A percentile compares a stretch with the other conserved stretches of the same genome.
Evolutionary conservation across 2,797 vertebrate species (phyloP).

Genomic region (Platalea minor): DNA sequence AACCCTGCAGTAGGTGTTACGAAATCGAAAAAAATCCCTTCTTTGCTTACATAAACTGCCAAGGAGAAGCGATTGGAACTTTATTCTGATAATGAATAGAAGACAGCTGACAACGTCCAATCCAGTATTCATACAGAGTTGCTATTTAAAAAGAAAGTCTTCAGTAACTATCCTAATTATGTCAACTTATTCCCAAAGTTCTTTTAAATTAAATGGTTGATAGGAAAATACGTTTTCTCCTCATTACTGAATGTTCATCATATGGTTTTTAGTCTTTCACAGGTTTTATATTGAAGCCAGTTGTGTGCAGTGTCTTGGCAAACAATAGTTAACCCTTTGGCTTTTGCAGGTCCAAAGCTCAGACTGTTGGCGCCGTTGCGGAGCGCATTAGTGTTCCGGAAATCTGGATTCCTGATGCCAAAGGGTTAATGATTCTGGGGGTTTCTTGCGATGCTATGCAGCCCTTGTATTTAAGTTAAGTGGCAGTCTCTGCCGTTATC

Average conservation of each 20-base stretch:
- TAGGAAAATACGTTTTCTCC: neutral
- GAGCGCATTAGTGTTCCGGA: neutral
- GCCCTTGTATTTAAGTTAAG: slow-evolving; percentile 68
- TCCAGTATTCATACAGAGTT: neutral
- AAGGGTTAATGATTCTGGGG: slow-evolving; percentile 52
- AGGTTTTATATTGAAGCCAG: slow-evolving; percentile 12
- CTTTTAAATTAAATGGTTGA: neutral
- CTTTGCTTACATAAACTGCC: slow-evolving; percentile 3
- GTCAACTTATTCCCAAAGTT: neutral
- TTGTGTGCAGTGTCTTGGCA: slow-evolving; percentile 25
- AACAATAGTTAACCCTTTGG: neutral
- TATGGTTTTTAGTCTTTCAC: neutral
- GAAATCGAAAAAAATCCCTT: neutral
- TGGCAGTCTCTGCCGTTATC: slow-evolving; percentile 39
- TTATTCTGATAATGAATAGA: neutral
- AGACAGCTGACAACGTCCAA: neutral
- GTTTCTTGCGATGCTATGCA: slow-evolving; percentile 58
- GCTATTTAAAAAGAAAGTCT: neutral
- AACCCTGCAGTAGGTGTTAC: neutral
- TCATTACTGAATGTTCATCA: neutral
- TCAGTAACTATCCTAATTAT: neutral
- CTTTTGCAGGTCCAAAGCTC: neutral
- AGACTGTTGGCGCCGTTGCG: neutral
- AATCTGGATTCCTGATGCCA: slow-evolving; percentile 46
- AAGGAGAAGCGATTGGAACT: slow-evolving; percentile 2